Percentiles rank a stretch among this genome's conserved stretches.
Evolutionary conservation across 2,888 invertebrate genomes (phyloP).

Genomic region (Ormyrus thymus): DNA sequence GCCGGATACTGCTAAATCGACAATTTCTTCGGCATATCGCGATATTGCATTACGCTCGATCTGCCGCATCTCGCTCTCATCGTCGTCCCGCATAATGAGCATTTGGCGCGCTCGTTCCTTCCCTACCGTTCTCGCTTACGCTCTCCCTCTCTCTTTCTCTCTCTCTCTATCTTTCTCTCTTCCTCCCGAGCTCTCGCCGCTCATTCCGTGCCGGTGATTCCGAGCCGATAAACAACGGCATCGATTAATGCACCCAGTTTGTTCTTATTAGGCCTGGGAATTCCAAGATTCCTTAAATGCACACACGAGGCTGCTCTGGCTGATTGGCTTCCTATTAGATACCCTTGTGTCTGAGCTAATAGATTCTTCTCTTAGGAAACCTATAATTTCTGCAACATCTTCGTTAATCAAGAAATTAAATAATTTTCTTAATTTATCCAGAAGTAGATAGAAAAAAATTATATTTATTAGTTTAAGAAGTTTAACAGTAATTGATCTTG

Average conservation of each 20-base stretch:
- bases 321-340: conserved; percentile 3
- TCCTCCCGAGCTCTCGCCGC: conserved; percentile 1
- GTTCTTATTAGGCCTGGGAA: conserved; percentile 20
- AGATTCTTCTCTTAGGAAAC: no score
- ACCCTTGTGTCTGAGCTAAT: no score
- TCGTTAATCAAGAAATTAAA: no score
- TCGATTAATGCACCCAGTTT: conserved; percentile 44
- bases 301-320: neutral
- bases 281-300: conserved; percentile 29
- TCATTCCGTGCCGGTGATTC: conserved; percentile 39
- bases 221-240: conserved; percentile 40
- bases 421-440: no score
- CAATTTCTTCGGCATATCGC: conserved; percentile 49
- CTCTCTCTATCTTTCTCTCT: neutral
- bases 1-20: conserved; percentile 51
- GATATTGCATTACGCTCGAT: conserved; percentile 50
- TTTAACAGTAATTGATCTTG: no score
- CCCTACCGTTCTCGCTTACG: neutral
- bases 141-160: neutral
- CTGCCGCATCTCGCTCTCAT: conserved; percentile 36
- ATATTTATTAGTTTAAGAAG: no score
- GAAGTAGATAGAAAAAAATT: no score
- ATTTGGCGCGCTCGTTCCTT: conserved; percentile 13
- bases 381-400: no score
- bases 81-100: conserved; percentile 44